Conservation (phyloP, 1,140 invertebrate genomes). For the Camponotus vicinus region DNA sequence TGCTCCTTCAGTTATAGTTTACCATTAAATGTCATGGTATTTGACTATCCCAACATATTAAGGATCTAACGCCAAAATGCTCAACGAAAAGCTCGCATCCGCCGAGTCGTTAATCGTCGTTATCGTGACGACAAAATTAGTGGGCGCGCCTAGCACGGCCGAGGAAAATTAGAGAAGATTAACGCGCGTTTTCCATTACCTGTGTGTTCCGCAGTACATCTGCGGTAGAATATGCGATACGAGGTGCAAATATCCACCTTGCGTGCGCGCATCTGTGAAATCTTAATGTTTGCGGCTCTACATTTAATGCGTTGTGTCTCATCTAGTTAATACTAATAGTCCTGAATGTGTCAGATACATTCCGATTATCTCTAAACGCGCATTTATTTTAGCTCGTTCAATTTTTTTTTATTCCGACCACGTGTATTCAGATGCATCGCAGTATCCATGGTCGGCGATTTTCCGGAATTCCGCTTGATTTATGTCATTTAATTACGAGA, state of each 20-base stretch:
- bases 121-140: conserved; percentile 52
- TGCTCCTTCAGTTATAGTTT: background rate
- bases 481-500: background rate
- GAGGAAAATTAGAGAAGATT: conserved; percentile 65
- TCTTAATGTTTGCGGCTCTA: conserved; percentile 47
- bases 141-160: background rate
- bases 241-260: conserved; percentile 51
- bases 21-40: background rate
- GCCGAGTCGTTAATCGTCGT: conserved; percentile 25
- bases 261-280: conserved; percentile 48
- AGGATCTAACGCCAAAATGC: conserved; percentile 28
- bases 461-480: background rate
- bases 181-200: conserved; percentile 52
- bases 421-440: background rate
- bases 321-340: conserved; percentile 10
- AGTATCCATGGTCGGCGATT: background rate
- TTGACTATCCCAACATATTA: background rate
- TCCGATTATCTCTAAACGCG: conserved; percentile 70
- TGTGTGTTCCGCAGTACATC: conserved; percentile 4
- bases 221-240: conserved; percentile 30
- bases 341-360: conserved; percentile 53
- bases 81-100: conserved; percentile 21
- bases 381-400: conserved; percentile 59
- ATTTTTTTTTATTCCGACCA: conserved; percentile 7
- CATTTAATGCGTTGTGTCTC: conserved; percentile 48